Percentiles rank a stretch among this genome's conserved stretches.
Evolutionary conservation across 2,113 vertebrate genomes (phyloP).

Genomic region (Castor canadensis): DNA sequence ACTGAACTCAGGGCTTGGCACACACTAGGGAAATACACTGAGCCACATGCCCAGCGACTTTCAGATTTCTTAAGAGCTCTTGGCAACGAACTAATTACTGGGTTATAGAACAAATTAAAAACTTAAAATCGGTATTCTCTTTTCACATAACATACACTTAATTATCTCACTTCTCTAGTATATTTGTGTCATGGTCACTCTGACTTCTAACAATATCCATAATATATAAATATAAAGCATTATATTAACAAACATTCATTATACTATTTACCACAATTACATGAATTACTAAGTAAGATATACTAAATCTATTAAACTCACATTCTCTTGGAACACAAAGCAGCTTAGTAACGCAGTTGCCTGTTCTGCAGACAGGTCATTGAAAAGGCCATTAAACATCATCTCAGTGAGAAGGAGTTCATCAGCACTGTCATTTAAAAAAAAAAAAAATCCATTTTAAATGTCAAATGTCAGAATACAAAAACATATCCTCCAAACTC

Average conservation of each 20-base stretch:
- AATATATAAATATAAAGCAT: neutral
- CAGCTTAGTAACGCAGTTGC: conserved; percentile 95
- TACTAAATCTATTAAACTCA: conserved; percentile 79
- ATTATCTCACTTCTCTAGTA: neutral
- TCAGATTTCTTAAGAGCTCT: neutral
- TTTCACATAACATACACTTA: too few species aligned
- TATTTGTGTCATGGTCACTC: neutral
- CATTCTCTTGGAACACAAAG: conserved; percentile 99
- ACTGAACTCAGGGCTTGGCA: too few species aligned
- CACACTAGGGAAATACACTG: neutral
- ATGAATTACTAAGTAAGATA: neutral
- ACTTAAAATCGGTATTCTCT: too few species aligned
- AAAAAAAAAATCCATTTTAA: conserved; percentile 14
- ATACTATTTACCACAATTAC: neutral
- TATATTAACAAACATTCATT: neutral
- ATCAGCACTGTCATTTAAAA: conserved; percentile 90
- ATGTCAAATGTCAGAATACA: neutral
- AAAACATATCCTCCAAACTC: too few species aligned
- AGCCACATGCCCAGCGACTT: neutral
- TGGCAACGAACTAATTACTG: neutral
- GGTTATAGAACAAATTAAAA: neutral
- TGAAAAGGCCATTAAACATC: conserved; percentile 98
- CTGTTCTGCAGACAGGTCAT: conserved; percentile 95
- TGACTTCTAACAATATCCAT: neutral
- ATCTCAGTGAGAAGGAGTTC: conserved; percentile 98